phyloP scores from a whole-genome alignment of 1,140 invertebrate genomes.

The Diachasmimorpha longicaudata region DNA sequence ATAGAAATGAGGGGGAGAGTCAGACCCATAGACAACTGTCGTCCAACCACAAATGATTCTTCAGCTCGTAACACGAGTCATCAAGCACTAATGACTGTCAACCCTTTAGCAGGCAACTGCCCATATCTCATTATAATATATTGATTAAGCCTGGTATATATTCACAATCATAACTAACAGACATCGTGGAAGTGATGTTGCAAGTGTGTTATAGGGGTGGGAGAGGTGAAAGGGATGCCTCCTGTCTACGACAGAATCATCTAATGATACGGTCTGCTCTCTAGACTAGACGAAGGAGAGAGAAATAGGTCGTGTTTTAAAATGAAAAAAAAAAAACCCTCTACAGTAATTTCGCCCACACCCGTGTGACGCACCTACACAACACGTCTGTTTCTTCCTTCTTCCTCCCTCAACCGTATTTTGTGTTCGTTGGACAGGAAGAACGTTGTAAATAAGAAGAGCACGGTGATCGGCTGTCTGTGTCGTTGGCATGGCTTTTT shows the following conservation, averaged over 20 bases:
- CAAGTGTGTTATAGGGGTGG: neutral
- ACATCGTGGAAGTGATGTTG: slow-evolving; percentile 23
- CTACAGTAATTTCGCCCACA: slow-evolving; percentile 39
- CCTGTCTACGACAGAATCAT: neutral
- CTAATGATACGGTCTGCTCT: neutral
- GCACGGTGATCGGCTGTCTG: slow-evolving; percentile 8
- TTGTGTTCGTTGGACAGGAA: slow-evolving; percentile 1
- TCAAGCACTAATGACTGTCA: neutral
- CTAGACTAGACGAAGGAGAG: neutral
- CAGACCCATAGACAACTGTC: neutral
- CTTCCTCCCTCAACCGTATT: neutral
- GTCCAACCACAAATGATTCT: neutral
- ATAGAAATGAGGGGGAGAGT: neutral
- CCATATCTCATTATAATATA: neutral
- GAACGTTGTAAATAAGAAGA: slow-evolving; percentile 20
- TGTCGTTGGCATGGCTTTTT: neutral
- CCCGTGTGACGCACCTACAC: slow-evolving; percentile 15
- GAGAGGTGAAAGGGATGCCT: neutral
- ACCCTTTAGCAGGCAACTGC: neutral
- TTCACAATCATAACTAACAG: slow-evolving; percentile 23
- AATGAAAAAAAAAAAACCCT: slow-evolving; percentile 47
- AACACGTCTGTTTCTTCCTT: neutral
- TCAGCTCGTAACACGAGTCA: neutral
- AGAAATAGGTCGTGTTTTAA: slow-evolving; percentile 43
- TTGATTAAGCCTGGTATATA: neutral